phyloP scores from a whole-genome alignment of 2,888 invertebrate genomes.

The Calameuta pallipes region DNA sequence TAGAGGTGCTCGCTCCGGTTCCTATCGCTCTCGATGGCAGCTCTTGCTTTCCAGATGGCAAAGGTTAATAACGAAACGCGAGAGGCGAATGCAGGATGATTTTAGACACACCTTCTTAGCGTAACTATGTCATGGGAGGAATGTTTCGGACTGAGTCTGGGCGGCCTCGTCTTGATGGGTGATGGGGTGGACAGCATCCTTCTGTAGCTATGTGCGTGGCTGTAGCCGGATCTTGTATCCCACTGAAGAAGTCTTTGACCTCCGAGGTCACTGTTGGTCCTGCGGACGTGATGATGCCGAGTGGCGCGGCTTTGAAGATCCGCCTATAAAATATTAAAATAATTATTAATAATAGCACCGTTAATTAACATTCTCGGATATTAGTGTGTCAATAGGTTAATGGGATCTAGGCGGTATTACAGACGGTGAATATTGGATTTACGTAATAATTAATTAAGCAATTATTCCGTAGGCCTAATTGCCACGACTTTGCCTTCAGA shows the following conservation, averaged over 20 bases:
- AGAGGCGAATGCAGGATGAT: background rate
- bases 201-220: constrained; percentile 64
- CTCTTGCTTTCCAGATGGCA: constrained; percentile 25
- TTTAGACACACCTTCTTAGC: constrained; percentile 53
- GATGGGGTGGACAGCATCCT: constrained; percentile 68
- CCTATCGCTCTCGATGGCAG: constrained; percentile 1
- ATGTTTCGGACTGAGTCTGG: constrained; percentile 65
- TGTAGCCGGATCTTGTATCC: constrained; percentile 65
- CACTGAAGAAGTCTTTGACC: constrained; percentile 70
- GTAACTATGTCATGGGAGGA: constrained; percentile 65
- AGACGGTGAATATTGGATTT: background rate
- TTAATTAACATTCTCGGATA: background rate
- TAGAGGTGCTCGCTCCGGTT: background rate
- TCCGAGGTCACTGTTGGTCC: constrained; percentile 72
- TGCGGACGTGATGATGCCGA: constrained; percentile 68
- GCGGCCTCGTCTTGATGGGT: constrained; percentile 67
- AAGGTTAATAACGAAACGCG: constrained; percentile 30
- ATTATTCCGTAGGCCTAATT: background rate
- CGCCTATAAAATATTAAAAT: constrained; percentile 61
- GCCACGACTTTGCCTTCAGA: background rate
- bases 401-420: background rate
- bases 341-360: background rate
- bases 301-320: constrained; percentile 68
- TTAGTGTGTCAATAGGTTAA: background rate
- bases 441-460: background rate